A percentile compares a stretch with the other conserved stretches of the same genome.
phyloP scores from a whole-genome alignment of 92 coral and sea anemone genomes.

The Siderastrea radians region DNA sequence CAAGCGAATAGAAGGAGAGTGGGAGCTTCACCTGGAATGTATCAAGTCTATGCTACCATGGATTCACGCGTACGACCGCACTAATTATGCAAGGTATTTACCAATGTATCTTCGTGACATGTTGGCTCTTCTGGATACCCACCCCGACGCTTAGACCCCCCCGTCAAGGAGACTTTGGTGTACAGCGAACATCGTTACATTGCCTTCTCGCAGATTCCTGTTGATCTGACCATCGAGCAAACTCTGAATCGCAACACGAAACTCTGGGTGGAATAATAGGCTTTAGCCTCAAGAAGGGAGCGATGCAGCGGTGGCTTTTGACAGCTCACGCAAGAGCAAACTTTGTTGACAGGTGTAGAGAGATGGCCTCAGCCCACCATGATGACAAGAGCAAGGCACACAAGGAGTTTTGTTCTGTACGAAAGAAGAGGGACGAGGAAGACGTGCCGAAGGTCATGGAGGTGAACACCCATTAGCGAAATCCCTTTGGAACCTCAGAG shows the following conservation, averaged over 20 bases:
- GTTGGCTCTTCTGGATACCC: slow-evolving; percentile 56
- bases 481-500: slow-evolving; percentile 50
- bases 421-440: slow-evolving; percentile 59
- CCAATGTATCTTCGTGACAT: slow-evolving; percentile 65
- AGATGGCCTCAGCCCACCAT: slow-evolving; percentile 40
- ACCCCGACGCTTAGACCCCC: slow-evolving; percentile 70
- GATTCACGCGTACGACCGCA: slow-evolving; percentile 69
- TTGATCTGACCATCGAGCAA: slow-evolving; percentile 62
- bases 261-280: slow-evolving; percentile 69
- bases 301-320: slow-evolving; percentile 73
- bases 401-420: slow-evolving; percentile 43
- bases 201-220: slow-evolving; percentile 51
- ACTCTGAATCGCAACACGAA: slow-evolving; percentile 44
- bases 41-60: slow-evolving; percentile 67
- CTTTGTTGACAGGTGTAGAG: slow-evolving; percentile 54
- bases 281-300: slow-evolving; percentile 64
- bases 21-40: slow-evolving; percentile 61
- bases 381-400: slow-evolving; percentile 15
- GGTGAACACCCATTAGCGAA: slow-evolving; percentile 42
- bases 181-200: slow-evolving; percentile 43
- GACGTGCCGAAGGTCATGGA: slow-evolving; percentile 58
- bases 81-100: slow-evolving; percentile 71
- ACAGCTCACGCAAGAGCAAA: slow-evolving; percentile 70
- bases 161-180: slow-evolving; percentile 63
- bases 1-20: slow-evolving; percentile 24